Base-by-base conservation (phyloP, 1,140 invertebrate genomes). In the Streblospio benedicti region DNA sequence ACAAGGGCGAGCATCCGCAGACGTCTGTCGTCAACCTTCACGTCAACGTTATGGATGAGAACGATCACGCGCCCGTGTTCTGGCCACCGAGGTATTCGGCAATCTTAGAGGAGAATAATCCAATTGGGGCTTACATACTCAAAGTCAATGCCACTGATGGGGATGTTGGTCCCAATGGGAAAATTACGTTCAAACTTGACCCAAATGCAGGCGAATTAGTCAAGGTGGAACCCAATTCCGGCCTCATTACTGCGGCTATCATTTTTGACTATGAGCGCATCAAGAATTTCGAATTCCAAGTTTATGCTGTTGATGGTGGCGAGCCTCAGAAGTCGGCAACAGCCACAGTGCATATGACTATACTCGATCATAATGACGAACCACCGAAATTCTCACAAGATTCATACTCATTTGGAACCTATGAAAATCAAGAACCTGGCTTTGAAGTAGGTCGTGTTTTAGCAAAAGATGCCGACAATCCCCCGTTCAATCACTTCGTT, bases 121-220 rank as follows among this genome's bases (percentile, higher is more conserved):
- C 89, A 0, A 82, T 86, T 1, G 91, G 91, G 0, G 86, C 87
- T 0, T 83, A 84, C 2, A 89, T 97, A 1, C 85, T 86, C 0
- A 88, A 86, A 66, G 85, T 94, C 0, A 82, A 83, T 18, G 94
- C 93, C 0, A 84, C 83, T 47, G 95, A 99, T 74, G 83, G 80
- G 16, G 95, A 99, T 76, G 86, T 86, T 2, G 91, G 90, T 1
- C 92, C 96, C 70, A 98, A 98, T 78, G 89, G 91, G 16, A 91
- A 92, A 75, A 87, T 98, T 65, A 92, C 90, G 0, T 97, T 93
- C 79, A 90, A 88, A 16, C 45, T 62, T n/a, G 33, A 18, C 31
- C 2, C 32, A 14, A 16, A 6, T 16, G 54, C 54, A 2, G 38
- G 32, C 35, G 60, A 62, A 38, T 18, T 31, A 4, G n/a, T 57